Percentiles rank a stretch among this genome's conserved stretches.
phyloP scores from a whole-genome alignment of 1,140 invertebrate genomes.

The Apolygus lucorum region DNA sequence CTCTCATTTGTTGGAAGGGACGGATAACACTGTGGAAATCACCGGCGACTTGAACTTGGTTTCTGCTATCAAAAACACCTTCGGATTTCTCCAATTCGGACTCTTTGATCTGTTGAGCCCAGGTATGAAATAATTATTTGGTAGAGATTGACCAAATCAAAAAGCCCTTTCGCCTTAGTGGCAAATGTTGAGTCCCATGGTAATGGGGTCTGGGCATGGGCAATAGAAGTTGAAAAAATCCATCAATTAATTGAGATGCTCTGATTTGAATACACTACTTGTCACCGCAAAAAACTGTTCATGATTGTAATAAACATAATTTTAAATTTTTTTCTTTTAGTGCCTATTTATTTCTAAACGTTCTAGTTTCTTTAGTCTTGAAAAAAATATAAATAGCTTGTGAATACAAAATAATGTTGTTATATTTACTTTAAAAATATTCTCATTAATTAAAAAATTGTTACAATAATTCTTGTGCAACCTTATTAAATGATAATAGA shows the following conservation, averaged over 20 bases:
- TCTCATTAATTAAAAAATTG: not conserved
- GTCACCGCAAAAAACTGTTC: not conserved
- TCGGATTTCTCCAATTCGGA: not conserved
- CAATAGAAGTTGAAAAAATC: not conserved
- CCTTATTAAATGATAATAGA: not conserved
- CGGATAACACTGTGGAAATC: not conserved
- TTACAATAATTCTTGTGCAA: not conserved
- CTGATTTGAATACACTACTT: not conserved
- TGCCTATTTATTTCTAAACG: too few species aligned
- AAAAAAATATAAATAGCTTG: too few species aligned
- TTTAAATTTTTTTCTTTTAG: too few species aligned
- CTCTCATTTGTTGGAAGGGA: not conserved
- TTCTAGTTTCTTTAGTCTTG: too few species aligned
- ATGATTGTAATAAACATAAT: not conserved
- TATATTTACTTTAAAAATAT: not conserved
- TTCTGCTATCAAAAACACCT: not conserved
- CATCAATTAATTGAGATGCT: not conserved
- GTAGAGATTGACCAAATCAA: not conserved
- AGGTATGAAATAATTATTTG: not conserved
- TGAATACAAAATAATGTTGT: too few species aligned
- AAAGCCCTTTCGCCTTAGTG: not conserved
- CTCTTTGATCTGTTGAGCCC: constrained; percentile 3
- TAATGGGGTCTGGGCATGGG: not conserved
- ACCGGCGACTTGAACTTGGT: not conserved
- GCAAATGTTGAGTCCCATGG: not conserved